These are phyloP conservation scores for Hepsetus odoe DNA, from an alignment of 2,113 vertebrate genomes.

Conservation along the genomic window DNA sequence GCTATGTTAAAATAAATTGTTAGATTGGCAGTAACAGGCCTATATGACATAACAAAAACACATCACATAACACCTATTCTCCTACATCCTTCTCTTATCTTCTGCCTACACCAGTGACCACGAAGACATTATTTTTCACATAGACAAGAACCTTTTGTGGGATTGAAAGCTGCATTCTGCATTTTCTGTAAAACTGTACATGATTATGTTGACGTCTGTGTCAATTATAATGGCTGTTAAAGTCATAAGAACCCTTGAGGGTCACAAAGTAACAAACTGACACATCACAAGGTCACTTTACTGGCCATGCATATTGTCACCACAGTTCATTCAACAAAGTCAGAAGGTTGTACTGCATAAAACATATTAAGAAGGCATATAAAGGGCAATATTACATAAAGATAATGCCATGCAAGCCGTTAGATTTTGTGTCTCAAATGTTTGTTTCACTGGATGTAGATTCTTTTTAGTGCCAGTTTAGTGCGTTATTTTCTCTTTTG, in stretches of 20 bases:
- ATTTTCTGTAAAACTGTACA: not conserved
- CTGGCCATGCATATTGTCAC: slow-evolving; percentile 37
- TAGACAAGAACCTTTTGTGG: not conserved
- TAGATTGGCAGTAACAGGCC: not conserved
- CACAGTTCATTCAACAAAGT: slow-evolving; percentile 14
- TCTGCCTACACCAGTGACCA: not conserved
- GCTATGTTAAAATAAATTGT: not conserved
- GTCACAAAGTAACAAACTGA: slow-evolving; percentile 24
- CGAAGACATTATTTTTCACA: not conserved
- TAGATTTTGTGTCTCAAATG: not conserved
- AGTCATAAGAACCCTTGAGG: slow-evolving; percentile 10
- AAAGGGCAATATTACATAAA: not conserved
- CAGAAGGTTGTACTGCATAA: not conserved
- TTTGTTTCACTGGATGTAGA: not conserved
- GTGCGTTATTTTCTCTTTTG: not conserved
- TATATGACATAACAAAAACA: not conserved
- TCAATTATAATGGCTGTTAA: not conserved
- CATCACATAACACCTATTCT: not conserved
- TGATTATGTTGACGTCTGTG: slow-evolving; percentile 3
- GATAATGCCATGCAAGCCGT: not conserved
- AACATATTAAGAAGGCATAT: not conserved
- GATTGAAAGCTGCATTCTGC: no score
- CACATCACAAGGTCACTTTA: slow-evolving; percentile 29
- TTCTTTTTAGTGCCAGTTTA: slow-evolving; percentile 7
- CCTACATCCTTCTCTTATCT: not conserved